Base-by-base conservation (phyloP, 2,797 vertebrate species). In the Xerus rutilus region DNA sequence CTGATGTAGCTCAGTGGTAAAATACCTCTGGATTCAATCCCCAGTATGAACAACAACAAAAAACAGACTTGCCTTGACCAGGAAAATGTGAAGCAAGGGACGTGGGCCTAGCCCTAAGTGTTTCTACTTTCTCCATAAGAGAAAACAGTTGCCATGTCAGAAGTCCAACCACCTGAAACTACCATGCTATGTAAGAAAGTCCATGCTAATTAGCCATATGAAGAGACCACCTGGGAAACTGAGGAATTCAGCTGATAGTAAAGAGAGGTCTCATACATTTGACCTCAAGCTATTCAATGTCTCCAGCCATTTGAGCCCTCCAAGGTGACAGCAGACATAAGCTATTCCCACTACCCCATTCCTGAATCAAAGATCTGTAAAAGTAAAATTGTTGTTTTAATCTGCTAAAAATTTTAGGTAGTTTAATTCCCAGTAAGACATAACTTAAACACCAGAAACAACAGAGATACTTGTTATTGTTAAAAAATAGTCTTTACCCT, bases 301-400 rank as follows among this genome's bases (percentile, higher is more conserved):
- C 35, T 86, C 43, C 21, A 91, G 67, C 21, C 62, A 73, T 15
- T 49, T 4, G 11, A 92, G 65, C 3, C 8, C 59, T 89, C 73
- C 1, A 15, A 84, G 49, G 7, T 35, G 30, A 93, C 10, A 85
- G 35, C 10, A 95, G n/a, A 84, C 20, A 86, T 78, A 9, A 83
- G 5, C 23, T 43, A 94, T 47, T 32, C 39, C 45, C 28, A 83
- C 20, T 64, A 62, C 14, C 17, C 25, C 5, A 88, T 90, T 84
- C 88, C 62, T 64, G 32, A 96, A 82, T 70, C 47, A 89, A 82
- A 78, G 25, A 67, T 83, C 23, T 67, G 0, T n/a, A 83, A 62
- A 91, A 85, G 49, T 89, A 86, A 94, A 92, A 82, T 23, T 23
- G 35, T 18, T 88, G 7, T 86, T 94, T 91, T 81, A 95, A 95